Evolutionary conservation across 2,113 vertebrate species (phyloP), one percentile per base, ranked within the genome.

Genomic region (Laterallus jamaicensis): DNA sequence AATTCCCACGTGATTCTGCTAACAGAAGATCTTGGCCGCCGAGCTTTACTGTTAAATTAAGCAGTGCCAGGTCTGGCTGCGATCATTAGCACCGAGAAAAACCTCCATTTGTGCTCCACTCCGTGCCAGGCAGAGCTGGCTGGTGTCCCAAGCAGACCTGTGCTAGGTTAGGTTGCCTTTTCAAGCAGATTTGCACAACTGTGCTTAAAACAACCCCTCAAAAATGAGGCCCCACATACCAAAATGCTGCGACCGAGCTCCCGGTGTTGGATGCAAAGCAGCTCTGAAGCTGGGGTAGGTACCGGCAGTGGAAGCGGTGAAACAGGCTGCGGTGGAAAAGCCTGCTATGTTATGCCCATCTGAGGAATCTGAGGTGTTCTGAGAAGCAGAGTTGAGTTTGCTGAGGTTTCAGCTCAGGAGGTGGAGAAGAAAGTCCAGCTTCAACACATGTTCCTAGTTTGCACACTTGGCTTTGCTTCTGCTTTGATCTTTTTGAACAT

Each of bases 11-110:
- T 96, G 95, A 95, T 83, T 93, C 80, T 84, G 80, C 86, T 92
- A 90, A 81, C 69, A 93, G 85, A 86, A 97, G 81, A 94, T 75
- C 92, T 94, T 97, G 96, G 95, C 90, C 60, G 90, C 60, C 2
- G 0, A 93, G 68, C 92, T 32, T 88, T 74, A 71, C 73, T 93
- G 86, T 93, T 95, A 95, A 96, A 94, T 90, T 96, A 94, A 94
- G 88, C 92, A 96, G 85, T 26, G 10, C 92, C 80, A 93, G 82
- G 68, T 92, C 93, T 96, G 95, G 90, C 92, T 88, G 73, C 39
- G 86, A 93, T 88, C 92, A 86, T 90, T 83, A 96, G 71, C 92
- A 82, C 90, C 55, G 50, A 90, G 94, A 88, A 94, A 97, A 96
- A 68, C 69, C 80, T 92, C 76, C 63, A n/a, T 92, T 95, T 93